phyloP scores from a whole-genome alignment of 1,140 invertebrate species.

The Heterodera carotae region DNA sequence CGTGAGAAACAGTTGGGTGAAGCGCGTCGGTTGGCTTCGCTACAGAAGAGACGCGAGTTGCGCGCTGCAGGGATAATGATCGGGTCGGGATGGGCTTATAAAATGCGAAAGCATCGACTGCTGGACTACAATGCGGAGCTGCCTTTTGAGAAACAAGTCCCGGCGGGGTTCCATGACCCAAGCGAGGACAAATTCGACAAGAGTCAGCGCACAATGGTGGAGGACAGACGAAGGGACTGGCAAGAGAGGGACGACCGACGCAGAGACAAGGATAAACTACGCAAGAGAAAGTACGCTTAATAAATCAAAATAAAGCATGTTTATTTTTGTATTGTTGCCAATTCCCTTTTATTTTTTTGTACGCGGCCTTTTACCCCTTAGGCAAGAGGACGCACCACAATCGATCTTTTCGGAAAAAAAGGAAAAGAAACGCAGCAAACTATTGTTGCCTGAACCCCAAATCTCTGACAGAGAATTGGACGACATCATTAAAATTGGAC shows the following conservation, averaged over 20 bases:
- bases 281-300: slow-evolving; percentile 55
- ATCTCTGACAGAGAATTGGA: slow-evolving; percentile 81
- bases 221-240: slow-evolving; percentile 48
- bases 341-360: slow-evolving; percentile 23
- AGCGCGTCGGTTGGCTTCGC: slow-evolving; percentile 86
- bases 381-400: slow-evolving; percentile 83
- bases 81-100: slow-evolving; percentile 63
- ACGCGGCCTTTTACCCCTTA: slow-evolving; percentile 31
- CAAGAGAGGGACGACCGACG: slow-evolving; percentile 72
- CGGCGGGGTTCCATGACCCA: slow-evolving; percentile 64
- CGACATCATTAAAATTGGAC: slow-evolving; percentile 93
- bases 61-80: slow-evolving; percentile 93
- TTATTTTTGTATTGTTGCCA: neutral
- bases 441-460: slow-evolving; percentile 92
- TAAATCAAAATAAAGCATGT: too few relatives aligned
- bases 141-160: slow-evolving; percentile 64
- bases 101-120: slow-evolving; percentile 75
- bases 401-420: slow-evolving; percentile 88
- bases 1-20: slow-evolving; percentile 97
- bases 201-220: slow-evolving; percentile 33
- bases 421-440: slow-evolving; percentile 86
- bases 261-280: slow-evolving; percentile 77
- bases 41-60: slow-evolving; percentile 93
- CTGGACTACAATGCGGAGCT: slow-evolving; percentile 98
- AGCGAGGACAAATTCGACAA: slow-evolving; percentile 60